A percentile compares a stretch with the other conserved stretches of the same genome.
Conservation (phyloP, 2,113 vertebrate genomes). For the Bambusicola thoracicus region DNA sequence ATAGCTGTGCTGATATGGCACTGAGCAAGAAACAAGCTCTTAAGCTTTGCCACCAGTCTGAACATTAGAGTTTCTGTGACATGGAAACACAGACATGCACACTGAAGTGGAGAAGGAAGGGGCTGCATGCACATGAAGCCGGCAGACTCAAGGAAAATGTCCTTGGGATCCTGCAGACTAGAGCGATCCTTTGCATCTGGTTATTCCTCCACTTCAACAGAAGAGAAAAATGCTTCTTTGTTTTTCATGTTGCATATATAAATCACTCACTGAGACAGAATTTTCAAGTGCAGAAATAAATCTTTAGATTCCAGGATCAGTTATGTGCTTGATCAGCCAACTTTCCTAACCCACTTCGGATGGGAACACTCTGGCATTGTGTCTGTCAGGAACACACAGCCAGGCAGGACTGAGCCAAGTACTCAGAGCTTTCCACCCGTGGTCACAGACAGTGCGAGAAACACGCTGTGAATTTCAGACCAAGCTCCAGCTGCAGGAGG, state of each 20-base stretch:
- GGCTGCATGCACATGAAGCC: rapidly evolving
- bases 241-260: not conserved
- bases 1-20: not conserved
- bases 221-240: not conserved
- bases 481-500: not conserved
- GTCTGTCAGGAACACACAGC: not conserved
- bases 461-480: not conserved
- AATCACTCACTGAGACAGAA: not conserved
- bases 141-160: not conserved
- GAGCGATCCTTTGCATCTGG: not conserved
- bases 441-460: not conserved
- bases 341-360: not conserved
- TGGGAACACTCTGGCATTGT: not conserved
- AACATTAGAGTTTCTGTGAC: not conserved
- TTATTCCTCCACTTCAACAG: not conserved
- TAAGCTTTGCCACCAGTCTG: not conserved
- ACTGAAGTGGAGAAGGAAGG: not conserved
- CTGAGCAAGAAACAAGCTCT: not conserved
- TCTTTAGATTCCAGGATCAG: not conserved
- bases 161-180: not conserved
- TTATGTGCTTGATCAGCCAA: slow-evolving; percentile 7
- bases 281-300: not conserved
- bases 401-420: not conserved
- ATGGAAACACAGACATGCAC: not conserved
- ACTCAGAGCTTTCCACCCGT: not conserved